Percentiles rank a stretch among this genome's conserved stretches.
These are phyloP conservation scores for Chelmon rostratus DNA, from an alignment of 2,797 vertebrate genomes.

Conservation along the genomic window DNA sequence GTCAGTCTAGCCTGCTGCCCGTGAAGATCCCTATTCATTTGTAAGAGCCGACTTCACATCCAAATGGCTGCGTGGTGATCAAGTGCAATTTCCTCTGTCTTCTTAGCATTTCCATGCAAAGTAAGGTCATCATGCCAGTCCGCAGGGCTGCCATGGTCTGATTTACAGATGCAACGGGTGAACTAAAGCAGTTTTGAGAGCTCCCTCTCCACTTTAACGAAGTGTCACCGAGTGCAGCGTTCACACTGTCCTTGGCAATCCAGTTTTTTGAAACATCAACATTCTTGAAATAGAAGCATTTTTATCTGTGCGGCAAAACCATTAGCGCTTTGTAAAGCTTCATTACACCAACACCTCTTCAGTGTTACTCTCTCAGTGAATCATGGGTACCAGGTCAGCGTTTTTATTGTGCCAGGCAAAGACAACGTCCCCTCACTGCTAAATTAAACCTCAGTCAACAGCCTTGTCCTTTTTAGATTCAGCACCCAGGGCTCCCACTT, in stretches of 20 bases:
- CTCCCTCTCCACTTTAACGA: slow-evolving; percentile 40
- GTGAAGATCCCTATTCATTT: not conserved
- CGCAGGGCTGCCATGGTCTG: not conserved
- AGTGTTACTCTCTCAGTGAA: slow-evolving; percentile 40
- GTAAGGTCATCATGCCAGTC: not conserved
- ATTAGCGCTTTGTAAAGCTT: slow-evolving; percentile 58
- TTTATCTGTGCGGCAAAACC: slow-evolving; percentile 48
- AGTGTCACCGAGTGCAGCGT: slow-evolving; percentile 41
- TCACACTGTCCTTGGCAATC: slow-evolving; percentile 51
- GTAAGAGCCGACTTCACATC: not conserved
- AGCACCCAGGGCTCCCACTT: slow-evolving; percentile 8
- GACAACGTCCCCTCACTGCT: slow-evolving; percentile 25
- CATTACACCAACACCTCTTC: slow-evolving; percentile 53
- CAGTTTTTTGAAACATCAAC: slow-evolving; percentile 57
- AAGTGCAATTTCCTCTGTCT: slow-evolving; percentile 10
- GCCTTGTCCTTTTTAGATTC: slow-evolving; percentile 12
- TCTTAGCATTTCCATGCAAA: slow-evolving; percentile 19
- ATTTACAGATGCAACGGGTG: not conserved
- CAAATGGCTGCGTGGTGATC: not conserved
- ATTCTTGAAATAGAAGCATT: slow-evolving; percentile 62
- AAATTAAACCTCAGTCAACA: slow-evolving; percentile 41
- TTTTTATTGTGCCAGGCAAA: slow-evolving; percentile 30
- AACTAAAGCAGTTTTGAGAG: slow-evolving; percentile 15
- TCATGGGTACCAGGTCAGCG: slow-evolving; percentile 22
- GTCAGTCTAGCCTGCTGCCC: not conserved